phyloP scores from a whole-genome alignment of 2,888 invertebrate genomes.

The Melieria omissa region DNA sequence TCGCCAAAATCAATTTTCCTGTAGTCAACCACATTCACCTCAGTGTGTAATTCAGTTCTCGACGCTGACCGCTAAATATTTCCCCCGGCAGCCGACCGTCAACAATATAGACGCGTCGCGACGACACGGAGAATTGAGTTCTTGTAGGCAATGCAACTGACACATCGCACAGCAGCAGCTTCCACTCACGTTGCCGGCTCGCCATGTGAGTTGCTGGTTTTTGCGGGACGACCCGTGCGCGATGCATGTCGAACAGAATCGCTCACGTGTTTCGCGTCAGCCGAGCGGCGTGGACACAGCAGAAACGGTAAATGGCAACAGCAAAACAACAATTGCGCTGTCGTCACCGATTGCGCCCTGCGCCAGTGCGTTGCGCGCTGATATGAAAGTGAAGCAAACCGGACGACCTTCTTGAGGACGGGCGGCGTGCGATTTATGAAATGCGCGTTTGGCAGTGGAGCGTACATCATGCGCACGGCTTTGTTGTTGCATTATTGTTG shows the following conservation, averaged over 20 bases:
- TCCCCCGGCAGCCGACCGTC: no score
- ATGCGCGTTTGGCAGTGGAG: constrained; percentile 30
- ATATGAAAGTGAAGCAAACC: constrained; percentile 58
- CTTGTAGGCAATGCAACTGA: constrained; percentile 20
- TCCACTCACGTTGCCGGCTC: background rate
- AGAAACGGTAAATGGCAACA: background rate
- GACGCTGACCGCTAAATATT: no score
- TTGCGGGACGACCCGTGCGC: background rate
- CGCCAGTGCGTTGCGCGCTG: background rate
- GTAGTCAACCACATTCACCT: background rate
- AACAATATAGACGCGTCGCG: no score
- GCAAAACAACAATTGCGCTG: no score
- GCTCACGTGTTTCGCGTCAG: constrained; percentile 27
- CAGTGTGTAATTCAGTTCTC: no score
- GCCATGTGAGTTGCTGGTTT: background rate
- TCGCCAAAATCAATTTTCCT: background rate
- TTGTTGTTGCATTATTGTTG: background rate
- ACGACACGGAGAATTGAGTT: constrained; percentile 18
- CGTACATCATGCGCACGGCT: background rate
- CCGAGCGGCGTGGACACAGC: background rate
- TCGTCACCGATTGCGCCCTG: no score
- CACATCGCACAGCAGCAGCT: constrained; percentile 7
- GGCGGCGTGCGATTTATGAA: constrained; percentile 67
- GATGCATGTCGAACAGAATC: background rate
- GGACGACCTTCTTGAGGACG: constrained; percentile 67